Percentiles rank a stretch among this genome's conserved stretches.
These are phyloP conservation scores for Ornithoptera priamus DNA, from an alignment of 2,888 invertebrate species.

Conservation along the genomic window DNA sequence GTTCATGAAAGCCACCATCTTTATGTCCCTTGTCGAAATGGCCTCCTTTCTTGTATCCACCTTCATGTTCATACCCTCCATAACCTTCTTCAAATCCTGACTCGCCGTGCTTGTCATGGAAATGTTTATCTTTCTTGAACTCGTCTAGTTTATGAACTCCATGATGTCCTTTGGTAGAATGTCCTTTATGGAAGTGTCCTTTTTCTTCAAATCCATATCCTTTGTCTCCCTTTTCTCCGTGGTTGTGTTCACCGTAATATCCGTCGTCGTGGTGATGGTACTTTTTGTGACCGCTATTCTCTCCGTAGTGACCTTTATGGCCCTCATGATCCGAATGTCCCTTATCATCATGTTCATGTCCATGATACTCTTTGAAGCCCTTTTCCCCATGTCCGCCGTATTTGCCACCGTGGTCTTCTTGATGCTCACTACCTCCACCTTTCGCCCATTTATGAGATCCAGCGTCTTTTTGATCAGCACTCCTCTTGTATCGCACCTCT, in stretches of 20 bases:
- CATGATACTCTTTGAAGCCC: slow-evolving; percentile 84
- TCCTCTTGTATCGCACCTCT: slow-evolving; percentile 70
- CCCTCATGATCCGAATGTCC: slow-evolving; percentile 86
- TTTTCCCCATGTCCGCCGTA: slow-evolving; percentile 85
- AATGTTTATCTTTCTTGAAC: slow-evolving; percentile 92
- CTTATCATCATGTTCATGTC: slow-evolving; percentile 83
- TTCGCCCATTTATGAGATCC: slow-evolving; percentile 72
- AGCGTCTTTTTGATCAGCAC: slow-evolving; percentile 74
- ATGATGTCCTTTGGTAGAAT: slow-evolving; percentile 91
- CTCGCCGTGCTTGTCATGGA: slow-evolving; percentile 91
- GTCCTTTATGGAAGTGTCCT: slow-evolving; percentile 90
- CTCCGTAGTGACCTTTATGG: slow-evolving; percentile 80
- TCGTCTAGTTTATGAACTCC: slow-evolving; percentile 92
- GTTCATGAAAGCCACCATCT: slow-evolving; percentile 86
- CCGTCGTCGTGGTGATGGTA: slow-evolving; percentile 83
- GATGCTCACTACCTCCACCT: slow-evolving; percentile 83
- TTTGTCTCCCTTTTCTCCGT: slow-evolving; percentile 83
- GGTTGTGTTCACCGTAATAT: slow-evolving; percentile 82
- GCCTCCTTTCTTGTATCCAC: slow-evolving; percentile 88
- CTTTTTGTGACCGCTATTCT: slow-evolving; percentile 82
- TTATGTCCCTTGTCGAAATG: slow-evolving; percentile 90
- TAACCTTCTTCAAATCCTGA: slow-evolving; percentile 90
- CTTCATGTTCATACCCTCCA: slow-evolving; percentile 87
- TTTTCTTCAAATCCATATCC: slow-evolving; percentile 76
- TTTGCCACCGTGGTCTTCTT: slow-evolving; percentile 81